Evolutionary conservation across 2,888 invertebrate species (phyloP).

Genomic region (Graphium colonna): DNA sequence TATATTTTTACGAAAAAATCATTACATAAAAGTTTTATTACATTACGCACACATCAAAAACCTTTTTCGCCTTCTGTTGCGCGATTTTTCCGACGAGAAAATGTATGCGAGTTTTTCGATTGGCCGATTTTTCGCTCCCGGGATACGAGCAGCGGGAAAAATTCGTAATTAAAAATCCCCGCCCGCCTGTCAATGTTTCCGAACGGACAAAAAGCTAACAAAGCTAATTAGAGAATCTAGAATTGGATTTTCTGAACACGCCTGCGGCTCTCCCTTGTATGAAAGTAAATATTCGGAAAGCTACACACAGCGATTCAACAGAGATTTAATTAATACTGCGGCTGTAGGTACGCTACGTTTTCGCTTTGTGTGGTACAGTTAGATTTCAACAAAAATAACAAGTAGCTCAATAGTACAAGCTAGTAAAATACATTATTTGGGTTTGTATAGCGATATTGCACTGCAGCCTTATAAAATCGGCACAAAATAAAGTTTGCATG

Average conservation of each 20-base stretch:
- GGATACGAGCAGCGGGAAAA: constrained; percentile 21
- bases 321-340: background rate
- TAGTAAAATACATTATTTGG: too few species aligned
- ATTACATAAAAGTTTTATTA: too few species aligned
- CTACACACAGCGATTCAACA: background rate
- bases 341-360: background rate
- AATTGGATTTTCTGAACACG: constrained; percentile 22
- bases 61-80: too few species aligned
- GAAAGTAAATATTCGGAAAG: constrained; percentile 9
- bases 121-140: constrained; percentile 16
- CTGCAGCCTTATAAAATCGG: too few species aligned
- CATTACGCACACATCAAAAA: constrained; percentile 5
- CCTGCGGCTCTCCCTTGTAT: background rate
- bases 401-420: too few species aligned
- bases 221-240: constrained; percentile 30
- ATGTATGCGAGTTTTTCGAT: constrained; percentile 15
- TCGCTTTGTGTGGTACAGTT: too few species aligned
- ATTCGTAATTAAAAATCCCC: constrained; percentile 32
- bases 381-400: too few species aligned
- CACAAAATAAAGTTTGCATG: too few species aligned
- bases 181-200: constrained; percentile 30
- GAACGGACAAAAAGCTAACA: constrained; percentile 31
- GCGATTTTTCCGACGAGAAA: constrained; percentile 10
- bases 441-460: too few species aligned
- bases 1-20: too few species aligned